Conservation (phyloP, 2,113 vertebrate genomes). For the Cochlearius cochlearius region DNA sequence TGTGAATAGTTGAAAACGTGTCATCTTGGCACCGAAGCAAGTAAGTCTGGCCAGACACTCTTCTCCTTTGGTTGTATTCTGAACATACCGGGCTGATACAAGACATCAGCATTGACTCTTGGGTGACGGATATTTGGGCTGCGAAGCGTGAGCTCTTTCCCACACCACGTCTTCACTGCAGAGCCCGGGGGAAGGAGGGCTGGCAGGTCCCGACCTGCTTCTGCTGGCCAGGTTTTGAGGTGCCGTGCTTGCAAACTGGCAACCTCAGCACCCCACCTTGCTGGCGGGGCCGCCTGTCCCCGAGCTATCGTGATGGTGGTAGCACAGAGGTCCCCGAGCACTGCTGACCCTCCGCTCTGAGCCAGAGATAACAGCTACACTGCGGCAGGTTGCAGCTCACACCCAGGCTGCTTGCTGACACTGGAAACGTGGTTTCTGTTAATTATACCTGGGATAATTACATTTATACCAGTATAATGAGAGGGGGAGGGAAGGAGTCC, state of each 20-base stretch:
- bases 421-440: background rate
- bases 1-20: background rate
- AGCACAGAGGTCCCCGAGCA: background rate
- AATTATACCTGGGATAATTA: constrained; percentile 46
- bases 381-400: background rate
- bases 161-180: background rate
- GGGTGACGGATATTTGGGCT: background rate
- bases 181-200: background rate
- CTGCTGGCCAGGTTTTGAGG: background rate
- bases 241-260: background rate
- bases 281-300: background rate
- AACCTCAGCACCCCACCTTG: background rate
- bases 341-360: background rate
- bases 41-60: background rate
- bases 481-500: constrained; percentile 5
- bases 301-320: accelerated
- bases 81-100: accelerated
- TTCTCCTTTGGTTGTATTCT: background rate
- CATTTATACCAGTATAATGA: background rate
- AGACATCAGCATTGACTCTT: accelerated
- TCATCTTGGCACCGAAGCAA: background rate
- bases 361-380: background rate
- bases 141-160: background rate
- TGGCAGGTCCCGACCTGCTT: background rate
- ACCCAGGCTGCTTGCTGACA: background rate